Base-by-base conservation (phyloP, 2,888 invertebrate genomes). In the Megamerina dolium region DNA sequence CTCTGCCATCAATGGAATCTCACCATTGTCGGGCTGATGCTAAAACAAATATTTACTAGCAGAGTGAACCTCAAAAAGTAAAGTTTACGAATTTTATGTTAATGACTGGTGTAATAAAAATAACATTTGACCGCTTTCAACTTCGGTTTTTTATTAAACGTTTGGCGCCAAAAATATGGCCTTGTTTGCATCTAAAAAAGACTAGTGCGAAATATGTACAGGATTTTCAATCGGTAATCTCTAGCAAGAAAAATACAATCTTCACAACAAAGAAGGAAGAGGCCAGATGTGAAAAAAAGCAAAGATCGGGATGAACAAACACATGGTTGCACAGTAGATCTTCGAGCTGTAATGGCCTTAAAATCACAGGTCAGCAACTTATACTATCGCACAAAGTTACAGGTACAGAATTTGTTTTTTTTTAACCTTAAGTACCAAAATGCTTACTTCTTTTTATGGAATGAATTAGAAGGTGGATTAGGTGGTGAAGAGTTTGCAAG, bases 241-340 rank as follows among this genome's bases (percentile, higher is more conserved):
- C 46, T 50, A 40, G 57, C 56, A 13, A 36, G 47, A 5, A 51
- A 52, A 38, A 58, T 58, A 9, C n/a, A n/a, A n/a, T n/a, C n/a
- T n/a, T n/a, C n/a, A n/a, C n/a, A n/a, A n/a, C n/a, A n/a, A n/a
- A n/a, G n/a, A n/a, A n/a, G n/a, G n/a, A n/a, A n/a, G n/a, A n/a
- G n/a, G n/a, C n/a, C n/a, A n/a, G n/a, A n/a, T n/a, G n/a, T n/a
- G n/a, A n/a, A n/a, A n/a, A n/a, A n/a, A n/a, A n/a, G n/a, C n/a
- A n/a, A n/a, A n/a, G n/a, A n/a, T n/a, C n/a, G n/a, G n/a, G n/a
- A n/a, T n/a, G n/a, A n/a, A n/a, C n/a, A n/a, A n/a, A n/a, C n/a
- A n/a, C n/a, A n/a, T n/a, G n/a, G n/a, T n/a, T n/a, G n/a, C n/a
- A n/a, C n/a, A n/a, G n/a, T n/a, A n/a, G n/a, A n/a, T n/a, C n/a